Percentiles rank a stretch among this genome's conserved stretches.
Evolutionary conservation across 2,888 invertebrate genomes (phyloP).

Genomic region (Chesias legatella): DNA sequence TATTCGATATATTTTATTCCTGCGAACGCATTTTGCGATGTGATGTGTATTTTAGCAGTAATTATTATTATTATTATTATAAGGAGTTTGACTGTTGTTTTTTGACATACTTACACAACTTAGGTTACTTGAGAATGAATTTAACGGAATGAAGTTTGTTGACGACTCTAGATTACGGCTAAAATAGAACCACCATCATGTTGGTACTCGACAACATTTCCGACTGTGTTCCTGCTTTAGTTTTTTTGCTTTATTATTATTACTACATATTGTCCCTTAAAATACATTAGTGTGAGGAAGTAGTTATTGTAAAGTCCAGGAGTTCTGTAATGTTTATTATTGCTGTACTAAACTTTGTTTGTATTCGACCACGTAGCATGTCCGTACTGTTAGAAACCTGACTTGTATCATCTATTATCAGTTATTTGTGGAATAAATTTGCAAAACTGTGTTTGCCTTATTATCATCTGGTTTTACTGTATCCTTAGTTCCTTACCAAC

Average conservation of each 20-base stretch:
- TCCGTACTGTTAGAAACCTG: slow-evolving; percentile 76
- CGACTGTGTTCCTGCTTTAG: slow-evolving; percentile 79
- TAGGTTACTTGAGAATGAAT: slow-evolving; percentile 72
- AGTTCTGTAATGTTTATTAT: slow-evolving; percentile 72
- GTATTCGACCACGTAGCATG: slow-evolving; percentile 75
- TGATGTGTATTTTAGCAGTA: slow-evolving; percentile 82
- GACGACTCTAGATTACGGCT: slow-evolving; percentile 69
- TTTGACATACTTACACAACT: slow-evolving; percentile 80
- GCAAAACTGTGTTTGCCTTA: slow-evolving; percentile 81
- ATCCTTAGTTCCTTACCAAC: too few relatives aligned
- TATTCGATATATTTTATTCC: slow-evolving; percentile 89
- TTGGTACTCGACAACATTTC: slow-evolving; percentile 75
- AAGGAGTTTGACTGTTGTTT: slow-evolving; percentile 81
- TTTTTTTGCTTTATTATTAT: slow-evolving; percentile 78
- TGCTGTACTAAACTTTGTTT: slow-evolving; percentile 74
- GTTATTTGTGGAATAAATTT: slow-evolving; percentile 80
- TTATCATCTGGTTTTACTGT: slow-evolving; percentile 37
- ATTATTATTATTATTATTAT: slow-evolving; percentile 80
- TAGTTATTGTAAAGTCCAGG: slow-evolving; percentile 77
- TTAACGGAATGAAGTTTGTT: slow-evolving; percentile 65
- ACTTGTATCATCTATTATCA: slow-evolving; percentile 79
- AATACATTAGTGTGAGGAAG: slow-evolving; percentile 78
- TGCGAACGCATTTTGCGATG: slow-evolving; percentile 89
- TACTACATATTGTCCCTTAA: slow-evolving; percentile 72
- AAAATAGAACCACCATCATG: slow-evolving; percentile 62